phyloP scores from a whole-genome alignment of 2,113 vertebrate genomes.

The Desmodus rotundus region DNA sequence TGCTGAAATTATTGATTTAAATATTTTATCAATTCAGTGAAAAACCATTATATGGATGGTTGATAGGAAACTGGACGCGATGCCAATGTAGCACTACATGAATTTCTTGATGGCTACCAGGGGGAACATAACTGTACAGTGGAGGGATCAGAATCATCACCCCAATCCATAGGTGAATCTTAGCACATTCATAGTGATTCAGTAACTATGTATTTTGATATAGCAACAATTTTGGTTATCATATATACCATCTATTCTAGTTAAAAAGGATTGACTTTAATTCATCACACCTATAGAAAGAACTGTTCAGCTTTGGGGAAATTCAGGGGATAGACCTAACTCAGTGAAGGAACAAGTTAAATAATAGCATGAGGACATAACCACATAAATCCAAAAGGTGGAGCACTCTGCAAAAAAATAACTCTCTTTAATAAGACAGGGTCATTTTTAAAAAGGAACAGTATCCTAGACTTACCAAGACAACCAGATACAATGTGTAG shows the following conservation, averaged over 20 bases:
- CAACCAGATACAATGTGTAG: not conserved
- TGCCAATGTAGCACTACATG: not conserved
- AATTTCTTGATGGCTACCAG: not conserved
- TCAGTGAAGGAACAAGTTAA: not conserved
- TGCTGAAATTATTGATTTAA: not conserved
- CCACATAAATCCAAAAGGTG: not conserved
- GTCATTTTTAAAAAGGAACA: not conserved
- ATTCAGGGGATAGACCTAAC: not conserved
- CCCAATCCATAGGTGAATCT: not conserved
- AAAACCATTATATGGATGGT: not conserved
- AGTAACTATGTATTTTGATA: not conserved
- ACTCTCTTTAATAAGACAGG: not conserved
- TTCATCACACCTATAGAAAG: not conserved
- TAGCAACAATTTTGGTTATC: not conserved
- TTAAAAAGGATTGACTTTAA: not conserved
- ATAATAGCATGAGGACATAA: not conserved
- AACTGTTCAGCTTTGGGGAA: not conserved
- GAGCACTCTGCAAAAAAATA: not conserved
- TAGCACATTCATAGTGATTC: not conserved
- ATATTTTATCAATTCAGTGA: not conserved
- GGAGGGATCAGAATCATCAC: not conserved
- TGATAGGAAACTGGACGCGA: not conserved
- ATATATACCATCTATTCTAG: not conserved
- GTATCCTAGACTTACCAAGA: not conserved
- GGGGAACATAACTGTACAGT: not conserved